Evolutionary conservation across 2,113 vertebrate species (phyloP), one percentile per base, ranked within the genome.

Genomic region (Rhizomys pruinosus): DNA sequence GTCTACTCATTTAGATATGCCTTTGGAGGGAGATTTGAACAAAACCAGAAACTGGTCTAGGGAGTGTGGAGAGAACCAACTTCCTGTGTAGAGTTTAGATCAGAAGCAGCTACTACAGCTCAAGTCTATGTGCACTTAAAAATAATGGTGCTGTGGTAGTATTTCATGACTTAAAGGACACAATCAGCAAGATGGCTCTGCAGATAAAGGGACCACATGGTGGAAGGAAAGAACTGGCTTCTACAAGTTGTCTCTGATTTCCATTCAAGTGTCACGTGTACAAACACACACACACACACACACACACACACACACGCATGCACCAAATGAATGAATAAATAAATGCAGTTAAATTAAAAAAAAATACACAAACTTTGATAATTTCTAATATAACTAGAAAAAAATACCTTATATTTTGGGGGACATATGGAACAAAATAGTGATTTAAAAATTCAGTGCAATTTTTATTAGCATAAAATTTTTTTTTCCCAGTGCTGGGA

Each of bases 1-100:
- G 85, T 82, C 74, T 95, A 15, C 57, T 94, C 82, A 91, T 29
- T 79, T 82, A 95, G 77, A 32, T 86, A 37, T 95, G 37, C 29
- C 37, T 74, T 66, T 94, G 55, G 59, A 82, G 42, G 47, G 87
- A 80, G n/a, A n/a, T 74, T 94, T 63, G 64, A 84, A 17, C 9
- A 73, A 68, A 85, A 94, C 61, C 3, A 19, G 77, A 93, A 81
- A 78, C 73, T 59, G 37, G 29, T 85, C 29, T 11, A 61, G 37
- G 66, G 27, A 37, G 9, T 72, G 37, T 57, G 68, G 16, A 52
- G 66, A 34, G 39, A 68, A 55, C n/a, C 19, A 81, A 39, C 44
- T 87, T 85, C 22, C 44, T 88, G 71, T 78, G 34, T 52, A 57
- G 44, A 86, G 32, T 86, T 95, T 42, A 94, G 61, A 66, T 90